A percentile compares a stretch with the other conserved stretches of the same genome.
Evolutionary conservation across 2,113 vertebrate species (phyloP).

Genomic region (Dissostichus mawsoni): DNA sequence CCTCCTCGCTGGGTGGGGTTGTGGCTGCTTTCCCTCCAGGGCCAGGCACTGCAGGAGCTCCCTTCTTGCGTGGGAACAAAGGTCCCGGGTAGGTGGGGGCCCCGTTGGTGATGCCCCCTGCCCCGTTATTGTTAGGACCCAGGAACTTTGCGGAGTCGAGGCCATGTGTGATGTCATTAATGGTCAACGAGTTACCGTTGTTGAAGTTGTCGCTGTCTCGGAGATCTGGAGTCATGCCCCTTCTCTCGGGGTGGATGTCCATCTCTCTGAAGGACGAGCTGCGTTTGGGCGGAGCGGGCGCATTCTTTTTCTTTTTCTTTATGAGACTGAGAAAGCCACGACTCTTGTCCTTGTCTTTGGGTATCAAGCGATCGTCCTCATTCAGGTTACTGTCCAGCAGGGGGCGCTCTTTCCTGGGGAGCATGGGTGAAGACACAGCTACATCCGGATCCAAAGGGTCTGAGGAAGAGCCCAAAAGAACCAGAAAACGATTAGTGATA

Average conservation of each 20-base stretch:
- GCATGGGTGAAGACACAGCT: conserved; percentile 88
- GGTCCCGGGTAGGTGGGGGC: conserved; percentile 84
- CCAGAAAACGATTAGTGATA: not conserved
- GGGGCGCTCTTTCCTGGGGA: conserved; percentile 91
- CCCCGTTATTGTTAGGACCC: conserved; percentile 82
- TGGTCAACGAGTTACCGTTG: conserved; percentile 77
- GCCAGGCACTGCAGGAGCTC: conserved; percentile 78
- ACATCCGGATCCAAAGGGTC: conserved; percentile 88
- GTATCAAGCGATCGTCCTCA: conserved; percentile 93
- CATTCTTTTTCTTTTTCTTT: conserved; percentile 97
- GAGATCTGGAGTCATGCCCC: conserved; percentile 74
- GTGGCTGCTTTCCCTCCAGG: conserved; percentile 76
- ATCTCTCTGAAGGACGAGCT: conserved; percentile 96
- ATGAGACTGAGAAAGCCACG: conserved; percentile 93
- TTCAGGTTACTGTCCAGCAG: conserved; percentile 85
- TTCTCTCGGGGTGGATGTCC: conserved; percentile 85
- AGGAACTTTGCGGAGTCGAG: conserved; percentile 84
- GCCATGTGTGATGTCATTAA: conserved; percentile 49
- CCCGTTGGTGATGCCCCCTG: conserved; percentile 87
- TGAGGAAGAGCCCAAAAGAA: conserved; percentile 67
- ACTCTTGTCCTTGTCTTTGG: conserved; percentile 92
- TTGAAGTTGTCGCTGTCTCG: conserved; percentile 83
- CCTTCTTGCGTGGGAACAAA: conserved; percentile 90
- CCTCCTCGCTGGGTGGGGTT: conserved; percentile 86
- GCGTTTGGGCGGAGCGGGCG: conserved; percentile 92